These are phyloP conservation scores for Tetramorium bicarinatum DNA, from an alignment of 2,888 invertebrate species.

Conservation along the genomic window DNA sequence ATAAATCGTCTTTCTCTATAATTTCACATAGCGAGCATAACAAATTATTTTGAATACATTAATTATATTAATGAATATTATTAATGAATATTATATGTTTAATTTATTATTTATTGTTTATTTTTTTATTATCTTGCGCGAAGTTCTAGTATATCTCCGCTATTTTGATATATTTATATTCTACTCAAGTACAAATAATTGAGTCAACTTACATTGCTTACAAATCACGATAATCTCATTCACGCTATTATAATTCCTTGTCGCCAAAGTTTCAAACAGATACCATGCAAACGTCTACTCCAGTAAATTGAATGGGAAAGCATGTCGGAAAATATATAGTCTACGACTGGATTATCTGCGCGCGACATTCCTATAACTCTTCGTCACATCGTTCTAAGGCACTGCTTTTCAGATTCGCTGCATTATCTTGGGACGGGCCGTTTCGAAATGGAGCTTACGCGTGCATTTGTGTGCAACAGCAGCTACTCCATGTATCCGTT, in stretches of 20 bases:
- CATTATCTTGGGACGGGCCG: slow-evolving; percentile 42
- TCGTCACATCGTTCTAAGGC: slow-evolving; percentile 8
- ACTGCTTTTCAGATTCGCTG: slow-evolving; percentile 27
- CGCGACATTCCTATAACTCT: slow-evolving; percentile 39
- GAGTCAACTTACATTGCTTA: neutral
- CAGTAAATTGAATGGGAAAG: slow-evolving; percentile 17
- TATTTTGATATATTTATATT: neutral
- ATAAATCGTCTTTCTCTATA: neutral
- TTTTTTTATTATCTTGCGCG: neutral
- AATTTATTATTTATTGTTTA: neutral
- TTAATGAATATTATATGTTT: neutral
- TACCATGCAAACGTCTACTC: neutral
- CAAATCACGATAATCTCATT: slow-evolving; percentile 5
- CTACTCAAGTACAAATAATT: neutral
- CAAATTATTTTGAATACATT: neutral
- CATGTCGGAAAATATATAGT: slow-evolving; percentile 1
- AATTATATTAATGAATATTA: neutral
- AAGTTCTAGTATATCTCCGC: neutral
- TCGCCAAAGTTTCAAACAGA: neutral
- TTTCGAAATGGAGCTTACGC: slow-evolving; percentile 61
- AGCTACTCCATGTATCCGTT: slow-evolving; percentile 49
- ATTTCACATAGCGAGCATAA: neutral
- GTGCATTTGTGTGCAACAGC: slow-evolving; percentile 29
- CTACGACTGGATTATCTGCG: slow-evolving; percentile 15
- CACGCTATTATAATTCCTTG: neutral